Conservation (phyloP, 2,113 vertebrate species). For the Azemiops feae region DNA sequence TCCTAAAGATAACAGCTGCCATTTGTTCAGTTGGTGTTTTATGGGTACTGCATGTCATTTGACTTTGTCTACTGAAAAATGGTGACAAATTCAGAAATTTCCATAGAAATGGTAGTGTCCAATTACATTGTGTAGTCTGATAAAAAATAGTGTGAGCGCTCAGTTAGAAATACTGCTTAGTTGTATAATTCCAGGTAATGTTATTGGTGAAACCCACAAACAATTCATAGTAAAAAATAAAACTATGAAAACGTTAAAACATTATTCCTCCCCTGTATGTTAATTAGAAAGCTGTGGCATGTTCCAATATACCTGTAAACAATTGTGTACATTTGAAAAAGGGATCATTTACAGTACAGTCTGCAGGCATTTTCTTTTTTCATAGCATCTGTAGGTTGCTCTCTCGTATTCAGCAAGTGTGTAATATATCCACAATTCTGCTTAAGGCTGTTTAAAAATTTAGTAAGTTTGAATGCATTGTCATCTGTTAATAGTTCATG, state of each 20-base stretch:
- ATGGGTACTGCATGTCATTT: not conserved
- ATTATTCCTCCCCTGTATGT: not conserved
- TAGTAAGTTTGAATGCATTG: not conserved
- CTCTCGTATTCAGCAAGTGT: not conserved
- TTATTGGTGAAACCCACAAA: not conserved
- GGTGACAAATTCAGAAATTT: not conserved
- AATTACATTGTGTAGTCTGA: not conserved
- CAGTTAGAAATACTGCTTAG: not conserved
- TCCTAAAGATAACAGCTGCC: not conserved
- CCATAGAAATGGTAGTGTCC: not conserved
- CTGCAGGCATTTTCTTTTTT: not conserved
- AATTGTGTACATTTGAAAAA: not conserved
- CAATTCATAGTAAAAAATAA: not conserved
- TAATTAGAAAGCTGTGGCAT: not conserved
- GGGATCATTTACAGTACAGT: not conserved
- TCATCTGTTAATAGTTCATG: not conserved
- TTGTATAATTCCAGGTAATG: not conserved
- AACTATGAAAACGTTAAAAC: not conserved
- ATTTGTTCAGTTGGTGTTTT: not conserved
- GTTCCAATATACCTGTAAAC: not conserved
- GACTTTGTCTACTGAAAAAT: not conserved
- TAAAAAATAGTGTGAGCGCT: not conserved
- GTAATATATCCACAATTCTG: not conserved
- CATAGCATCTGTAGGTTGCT: not conserved
- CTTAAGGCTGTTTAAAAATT: not conserved